Base-by-base conservation (phyloP, 1,140 invertebrate genomes). In the Arion vulgaris region DNA sequence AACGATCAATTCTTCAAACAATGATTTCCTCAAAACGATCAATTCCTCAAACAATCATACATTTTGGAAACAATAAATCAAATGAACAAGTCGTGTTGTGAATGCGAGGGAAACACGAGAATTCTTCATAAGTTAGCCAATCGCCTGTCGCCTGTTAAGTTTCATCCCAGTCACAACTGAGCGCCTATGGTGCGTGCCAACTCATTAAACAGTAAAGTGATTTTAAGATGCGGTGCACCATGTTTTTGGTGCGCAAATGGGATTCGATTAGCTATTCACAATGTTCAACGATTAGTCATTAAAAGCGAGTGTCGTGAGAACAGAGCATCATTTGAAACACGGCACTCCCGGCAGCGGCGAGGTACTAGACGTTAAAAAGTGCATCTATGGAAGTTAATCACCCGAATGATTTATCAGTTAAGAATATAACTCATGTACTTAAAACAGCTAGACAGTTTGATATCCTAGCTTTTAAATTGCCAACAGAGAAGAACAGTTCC, bases 181-280 rank as follows among this genome's bases (percentile, higher is more conserved):
- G 32, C 62, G 62, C 62, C n/a, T 28, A 7, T 66, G 9, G 62
- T 66, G 62, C 62, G 62, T 66, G 62, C 62, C 62, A 66, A 28
- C 62, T 66, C 62, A 66, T 66, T 66, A 66, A n/a, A 66, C 62
- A 66, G 62, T 66, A 66, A 66, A 66, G 62, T 66, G 62, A 66
- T 66, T 66, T 66, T 66, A 66, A 66, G 62, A 66, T 66, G 62
- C 62, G 62, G 62, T 66, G 62, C 62, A 32, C 62, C 62, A 66
- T 66, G 62, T 66, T 66, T 66, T 66, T 66, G n/a, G 62, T 66
- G 62, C n/a, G 28, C 62, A 66, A 66, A 66, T 66, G 62, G 62
- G 62, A 32, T 66, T 66, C 62, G 62, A 66, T 66, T 66, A 66
- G 28, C 62, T 32, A 66, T 66, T 66, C n/a, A 66, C 62, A 66